Evolutionary conservation across 2,797 vertebrate species (phyloP).

Genomic region (Arremon brunneinucha): DNA sequence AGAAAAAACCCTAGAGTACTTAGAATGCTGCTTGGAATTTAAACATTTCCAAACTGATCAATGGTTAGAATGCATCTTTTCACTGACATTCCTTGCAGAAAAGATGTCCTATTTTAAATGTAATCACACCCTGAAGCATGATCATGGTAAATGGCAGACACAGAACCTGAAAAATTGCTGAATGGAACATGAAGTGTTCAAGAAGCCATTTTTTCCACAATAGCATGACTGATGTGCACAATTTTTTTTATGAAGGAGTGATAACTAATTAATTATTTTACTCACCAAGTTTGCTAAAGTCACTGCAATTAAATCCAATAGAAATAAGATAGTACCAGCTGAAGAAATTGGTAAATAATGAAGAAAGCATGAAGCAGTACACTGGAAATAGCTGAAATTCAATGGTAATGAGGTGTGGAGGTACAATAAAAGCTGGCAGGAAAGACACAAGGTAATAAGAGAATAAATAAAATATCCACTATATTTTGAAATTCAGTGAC

Average conservation of each 20-base stretch:
- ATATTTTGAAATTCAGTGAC: not conserved
- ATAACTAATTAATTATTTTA: not conserved
- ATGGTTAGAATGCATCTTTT: constrained; percentile 75
- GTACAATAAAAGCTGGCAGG: not conserved
- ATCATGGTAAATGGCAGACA: not conserved
- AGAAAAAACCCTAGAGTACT: constrained; percentile 69
- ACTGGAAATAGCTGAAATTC: not conserved
- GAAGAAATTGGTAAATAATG: not conserved
- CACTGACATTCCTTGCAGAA: constrained; percentile 65
- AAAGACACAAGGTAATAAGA: not conserved
- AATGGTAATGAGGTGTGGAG: not conserved
- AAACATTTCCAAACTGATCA: constrained; percentile 72
- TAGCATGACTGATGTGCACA: not conserved
- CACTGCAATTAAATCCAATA: not conserved
- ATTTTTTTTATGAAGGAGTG: not conserved
- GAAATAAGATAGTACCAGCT: not conserved
- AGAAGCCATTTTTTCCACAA: not conserved
- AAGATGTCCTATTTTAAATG: constrained; percentile 55
- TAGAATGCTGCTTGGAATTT: constrained; percentile 64
- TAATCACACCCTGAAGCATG: constrained; percentile 41
- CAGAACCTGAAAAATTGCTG: not conserved
- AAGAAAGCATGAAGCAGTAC: not conserved
- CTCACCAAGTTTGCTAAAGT: not conserved
- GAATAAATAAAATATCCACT: not conserved
- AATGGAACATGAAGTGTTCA: not conserved